Evolutionary conservation across 2,113 vertebrate species (phyloP), one percentile per base, ranked within the genome.

Genomic region (Falco punctatus): DNA sequence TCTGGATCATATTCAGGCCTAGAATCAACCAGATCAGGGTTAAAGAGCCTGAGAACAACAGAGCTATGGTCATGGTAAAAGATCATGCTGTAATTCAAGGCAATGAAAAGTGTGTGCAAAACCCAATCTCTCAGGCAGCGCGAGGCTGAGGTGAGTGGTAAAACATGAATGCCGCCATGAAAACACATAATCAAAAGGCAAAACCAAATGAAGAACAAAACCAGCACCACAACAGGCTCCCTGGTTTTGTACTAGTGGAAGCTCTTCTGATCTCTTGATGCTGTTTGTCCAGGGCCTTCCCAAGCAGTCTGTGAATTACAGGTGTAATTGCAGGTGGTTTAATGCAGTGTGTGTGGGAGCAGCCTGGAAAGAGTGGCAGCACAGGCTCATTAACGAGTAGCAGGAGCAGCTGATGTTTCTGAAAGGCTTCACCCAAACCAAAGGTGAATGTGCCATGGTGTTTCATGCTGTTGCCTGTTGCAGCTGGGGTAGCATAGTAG

Each of bases 201-300:
- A 84, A 71, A 44, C 27, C 46, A 89, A 78, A 61, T 26, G 58
- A 11, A n/a, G 17, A 66, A 9, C 46, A 67, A 87, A 78, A 55
- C 12, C 65, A 90, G 13, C 28, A 33, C 13, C 62, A 24, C 14
- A 30, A 4, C 4, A 30, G 20, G 17, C 15, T 7, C 48, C 67
- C 55, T 51, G 72, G 6, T 23, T 77, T 74, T 49, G 72, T 35
- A 17, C 72, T 27, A n/a, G 65, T 74, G 69, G 64, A 78, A n/a
- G 6, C 18, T 70, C 38, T 86, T 0, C 0, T 54, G 64, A 8
- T 57, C 28, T 80, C 61, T 38, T 64, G 33, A 2, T 4, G 38
- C 18, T 38, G 2, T 75, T n/a, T 96, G 8, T 40, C 33, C 79
- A 84, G 27, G 38, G 46, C 42, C 27, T 64, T 85, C 61, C 48